phyloP scores from a whole-genome alignment of 2,113 vertebrate genomes.

The Passer montanus region DNA sequence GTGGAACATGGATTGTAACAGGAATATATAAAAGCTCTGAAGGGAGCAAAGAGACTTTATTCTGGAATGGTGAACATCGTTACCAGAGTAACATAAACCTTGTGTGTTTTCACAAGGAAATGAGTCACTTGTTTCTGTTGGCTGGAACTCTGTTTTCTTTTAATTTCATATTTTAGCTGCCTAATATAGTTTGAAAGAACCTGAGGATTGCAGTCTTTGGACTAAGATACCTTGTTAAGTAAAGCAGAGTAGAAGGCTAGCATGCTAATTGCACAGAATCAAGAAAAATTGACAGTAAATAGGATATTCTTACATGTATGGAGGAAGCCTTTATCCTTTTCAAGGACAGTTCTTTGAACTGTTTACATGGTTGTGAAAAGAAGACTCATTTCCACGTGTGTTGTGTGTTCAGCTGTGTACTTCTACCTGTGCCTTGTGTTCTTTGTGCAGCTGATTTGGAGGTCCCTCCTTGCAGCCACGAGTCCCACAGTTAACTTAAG shows the following conservation, averaged over 20 bases:
- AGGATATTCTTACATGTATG: neutral
- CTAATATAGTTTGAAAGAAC: slow-evolving; percentile 78
- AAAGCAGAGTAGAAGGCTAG: slow-evolving; percentile 67
- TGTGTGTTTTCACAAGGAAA: slow-evolving; percentile 84
- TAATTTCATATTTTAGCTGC: slow-evolving; percentile 84
- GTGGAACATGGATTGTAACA: slow-evolving; percentile 70
- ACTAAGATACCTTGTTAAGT: slow-evolving; percentile 74
- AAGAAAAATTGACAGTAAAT: slow-evolving; percentile 52
- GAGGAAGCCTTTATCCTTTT: neutral
- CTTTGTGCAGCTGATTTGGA: neutral
- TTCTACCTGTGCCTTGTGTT: neutral
- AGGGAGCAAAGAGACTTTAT: slow-evolving; percentile 68
- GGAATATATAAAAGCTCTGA: slow-evolving; percentile 74
- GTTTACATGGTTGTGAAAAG: neutral
- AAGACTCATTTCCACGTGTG: neutral
- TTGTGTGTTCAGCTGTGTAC: neutral
- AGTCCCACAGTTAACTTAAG: neutral
- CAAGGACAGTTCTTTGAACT: neutral
- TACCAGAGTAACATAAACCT: slow-evolving; percentile 82
- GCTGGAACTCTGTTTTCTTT: slow-evolving; percentile 80
- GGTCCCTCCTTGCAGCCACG: neutral
- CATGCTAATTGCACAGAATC: slow-evolving; percentile 53
- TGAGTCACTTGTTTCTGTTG: slow-evolving; percentile 86
- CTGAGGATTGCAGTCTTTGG: slow-evolving; percentile 67
- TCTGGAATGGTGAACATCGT: slow-evolving; percentile 75